Evolutionary conservation across 2,888 invertebrate genomes (phyloP).

Genomic region (Lutraria lutraria): DNA sequence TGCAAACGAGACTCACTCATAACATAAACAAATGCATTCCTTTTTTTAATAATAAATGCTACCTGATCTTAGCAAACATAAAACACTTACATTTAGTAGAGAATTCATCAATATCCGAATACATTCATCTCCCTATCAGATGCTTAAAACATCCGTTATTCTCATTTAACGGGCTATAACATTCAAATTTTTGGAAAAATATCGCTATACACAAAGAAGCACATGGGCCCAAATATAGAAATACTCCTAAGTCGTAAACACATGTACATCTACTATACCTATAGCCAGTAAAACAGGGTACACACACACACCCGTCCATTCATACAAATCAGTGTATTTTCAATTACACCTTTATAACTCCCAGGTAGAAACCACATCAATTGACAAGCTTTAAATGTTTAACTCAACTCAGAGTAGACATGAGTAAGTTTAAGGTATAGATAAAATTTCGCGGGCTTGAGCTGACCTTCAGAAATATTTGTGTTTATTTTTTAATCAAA

Average conservation of each 20-base stretch:
- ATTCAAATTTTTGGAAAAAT: background rate
- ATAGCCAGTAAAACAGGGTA: constrained; percentile 25
- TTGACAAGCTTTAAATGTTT: constrained; percentile 17
- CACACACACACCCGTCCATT: constrained; percentile 2
- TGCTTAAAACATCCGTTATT: background rate
- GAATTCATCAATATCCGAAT: background rate
- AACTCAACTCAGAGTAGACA: constrained; percentile 8
- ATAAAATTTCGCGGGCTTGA: constrained; percentile 18
- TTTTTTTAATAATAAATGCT: constrained; percentile 2
- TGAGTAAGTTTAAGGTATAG: background rate
- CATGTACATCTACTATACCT: constrained; percentile 38
- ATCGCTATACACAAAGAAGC: constrained; percentile 44
- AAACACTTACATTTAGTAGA: background rate
- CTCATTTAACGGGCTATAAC: background rate
- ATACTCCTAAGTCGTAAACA: constrained; percentile 26
- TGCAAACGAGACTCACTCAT: background rate
- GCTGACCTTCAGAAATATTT: background rate
- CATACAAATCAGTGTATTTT: constrained; percentile 23
- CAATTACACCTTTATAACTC: constrained; percentile 29
- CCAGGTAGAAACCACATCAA: constrained; percentile 21
- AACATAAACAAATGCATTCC: background rate
- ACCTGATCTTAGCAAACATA: background rate
- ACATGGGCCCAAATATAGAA: constrained; percentile 51
- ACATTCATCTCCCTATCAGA: background rate
- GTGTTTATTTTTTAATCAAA: constrained; percentile 1